phyloP scores from a whole-genome alignment of 2,113 vertebrate genomes.

The Nothoprocta pentlandii region DNA sequence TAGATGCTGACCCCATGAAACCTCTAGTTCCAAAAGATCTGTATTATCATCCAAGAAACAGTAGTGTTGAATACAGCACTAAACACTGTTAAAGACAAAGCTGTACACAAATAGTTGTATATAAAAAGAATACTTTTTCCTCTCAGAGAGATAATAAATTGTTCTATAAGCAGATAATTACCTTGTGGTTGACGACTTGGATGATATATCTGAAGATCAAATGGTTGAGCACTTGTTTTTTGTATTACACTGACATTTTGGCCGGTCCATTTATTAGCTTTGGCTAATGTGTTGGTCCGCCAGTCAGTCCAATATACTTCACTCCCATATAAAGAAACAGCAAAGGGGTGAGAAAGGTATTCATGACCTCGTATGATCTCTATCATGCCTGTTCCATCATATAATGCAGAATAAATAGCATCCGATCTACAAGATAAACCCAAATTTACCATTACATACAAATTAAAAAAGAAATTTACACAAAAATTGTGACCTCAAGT shows the following conservation, averaged over 20 bases:
- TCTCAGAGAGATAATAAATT: neutral
- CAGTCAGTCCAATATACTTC: conserved; percentile 99
- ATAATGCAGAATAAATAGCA: conserved; percentile 97
- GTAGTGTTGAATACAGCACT: neutral
- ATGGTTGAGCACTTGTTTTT: conserved; percentile 97
- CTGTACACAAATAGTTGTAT: neutral
- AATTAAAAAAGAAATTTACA: neutral
- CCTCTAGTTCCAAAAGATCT: neutral
- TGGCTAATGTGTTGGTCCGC: conserved; percentile 97
- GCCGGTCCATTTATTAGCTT: conserved; percentile 98
- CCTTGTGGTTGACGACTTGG: conserved; percentile 97
- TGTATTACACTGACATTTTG: conserved; percentile 97
- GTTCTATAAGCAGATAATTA: conserved; percentile 51
- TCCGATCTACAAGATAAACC: conserved; percentile 87
- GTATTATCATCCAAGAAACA: neutral
- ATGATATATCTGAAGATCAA: conserved; percentile 97
- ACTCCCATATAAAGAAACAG: conserved; percentile 95
- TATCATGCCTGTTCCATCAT: conserved; percentile 92
- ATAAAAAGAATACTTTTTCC: neutral
- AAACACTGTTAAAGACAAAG: neutral
- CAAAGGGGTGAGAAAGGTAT: conserved; percentile 97
- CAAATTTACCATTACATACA: neutral
- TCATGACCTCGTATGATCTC: conserved; percentile 96
- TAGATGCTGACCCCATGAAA: neutral
- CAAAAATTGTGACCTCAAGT: neutral